Evolutionary conservation across 1,140 invertebrate species (phyloP).

Genomic region (Drosophila simulans): DNA sequence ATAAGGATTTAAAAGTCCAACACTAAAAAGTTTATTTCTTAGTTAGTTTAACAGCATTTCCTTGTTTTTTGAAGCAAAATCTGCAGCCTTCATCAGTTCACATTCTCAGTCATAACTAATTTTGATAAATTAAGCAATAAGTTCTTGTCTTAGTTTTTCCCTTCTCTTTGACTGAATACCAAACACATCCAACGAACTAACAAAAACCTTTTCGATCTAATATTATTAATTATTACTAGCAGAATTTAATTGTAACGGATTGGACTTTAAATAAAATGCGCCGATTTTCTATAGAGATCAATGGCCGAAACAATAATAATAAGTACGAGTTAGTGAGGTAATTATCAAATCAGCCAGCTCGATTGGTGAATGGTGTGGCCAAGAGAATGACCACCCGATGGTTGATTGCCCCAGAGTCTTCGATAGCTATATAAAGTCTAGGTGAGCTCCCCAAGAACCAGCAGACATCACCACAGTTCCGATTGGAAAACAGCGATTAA

Average conservation of each 20-base stretch:
- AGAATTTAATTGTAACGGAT: conserved; percentile 39
- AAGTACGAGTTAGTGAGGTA: conserved; percentile 59
- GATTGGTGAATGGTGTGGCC: conserved; percentile 59
- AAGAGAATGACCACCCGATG: conserved; percentile 51
- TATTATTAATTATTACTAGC: conserved; percentile 38
- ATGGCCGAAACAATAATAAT: conserved; percentile 45
- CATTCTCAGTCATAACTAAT: neutral
- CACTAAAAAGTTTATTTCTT: no score
- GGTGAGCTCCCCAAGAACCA: conserved; percentile 49
- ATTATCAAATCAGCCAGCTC: conserved; percentile 61
- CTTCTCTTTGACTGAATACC: conserved; percentile 17
- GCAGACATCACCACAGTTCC: conserved; percentile 49
- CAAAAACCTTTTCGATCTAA: conserved; percentile 9
- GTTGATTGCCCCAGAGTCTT: conserved; percentile 18
- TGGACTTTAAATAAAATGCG: conserved; percentile 31
- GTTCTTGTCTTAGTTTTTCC: conserved; percentile 6
- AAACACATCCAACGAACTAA: conserved; percentile 14
- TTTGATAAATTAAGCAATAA: conserved; percentile 12
- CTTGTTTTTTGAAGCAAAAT: neutral
- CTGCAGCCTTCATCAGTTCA: neutral
- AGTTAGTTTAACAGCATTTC: neutral
- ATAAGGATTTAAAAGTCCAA: no score
- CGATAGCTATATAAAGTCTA: conserved; percentile 52
- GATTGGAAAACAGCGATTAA: conserved; percentile 27
- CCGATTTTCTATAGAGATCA: conserved; percentile 57